Conservation (phyloP, 2,797 vertebrate species). For the Pagetopsis macropterus region DNA sequence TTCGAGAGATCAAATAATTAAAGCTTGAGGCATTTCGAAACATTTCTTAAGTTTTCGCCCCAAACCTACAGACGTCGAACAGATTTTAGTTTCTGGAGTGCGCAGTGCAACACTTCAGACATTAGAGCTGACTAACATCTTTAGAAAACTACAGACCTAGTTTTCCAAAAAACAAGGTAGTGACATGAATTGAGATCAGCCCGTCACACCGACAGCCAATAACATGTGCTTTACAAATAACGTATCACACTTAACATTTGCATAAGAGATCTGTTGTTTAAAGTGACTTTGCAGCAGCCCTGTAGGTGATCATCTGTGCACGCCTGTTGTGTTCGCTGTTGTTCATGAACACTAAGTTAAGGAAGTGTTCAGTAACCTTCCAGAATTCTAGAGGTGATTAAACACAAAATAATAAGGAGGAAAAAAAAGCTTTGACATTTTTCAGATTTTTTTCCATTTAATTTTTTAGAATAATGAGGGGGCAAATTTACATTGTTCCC, state of each 20-base stretch:
- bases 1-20: conserved; percentile 51
- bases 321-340: conserved; percentile 12
- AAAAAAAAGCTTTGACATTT: background rate
- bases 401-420: background rate
- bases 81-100: conserved; percentile 42
- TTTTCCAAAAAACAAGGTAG: background rate
- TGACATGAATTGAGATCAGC: background rate
- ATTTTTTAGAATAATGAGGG: background rate
- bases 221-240: conserved; percentile 7
- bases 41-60: conserved; percentile 43
- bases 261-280: background rate
- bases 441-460: background rate
- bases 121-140: background rate
- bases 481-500: background rate
- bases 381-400: background rate
- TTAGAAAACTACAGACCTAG: background rate
- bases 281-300: background rate
- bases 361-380: background rate
- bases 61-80: conserved; percentile 39
- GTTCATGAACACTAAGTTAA: background rate
- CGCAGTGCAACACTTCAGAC: conserved; percentile 18
- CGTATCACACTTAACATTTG: background rate
- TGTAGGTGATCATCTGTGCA: background rate
- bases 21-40: conserved; percentile 42
- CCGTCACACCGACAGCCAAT: background rate